Base-by-base conservation (phyloP, 2,113 vertebrate genomes). In the Dolichallabes microphthalmus region DNA sequence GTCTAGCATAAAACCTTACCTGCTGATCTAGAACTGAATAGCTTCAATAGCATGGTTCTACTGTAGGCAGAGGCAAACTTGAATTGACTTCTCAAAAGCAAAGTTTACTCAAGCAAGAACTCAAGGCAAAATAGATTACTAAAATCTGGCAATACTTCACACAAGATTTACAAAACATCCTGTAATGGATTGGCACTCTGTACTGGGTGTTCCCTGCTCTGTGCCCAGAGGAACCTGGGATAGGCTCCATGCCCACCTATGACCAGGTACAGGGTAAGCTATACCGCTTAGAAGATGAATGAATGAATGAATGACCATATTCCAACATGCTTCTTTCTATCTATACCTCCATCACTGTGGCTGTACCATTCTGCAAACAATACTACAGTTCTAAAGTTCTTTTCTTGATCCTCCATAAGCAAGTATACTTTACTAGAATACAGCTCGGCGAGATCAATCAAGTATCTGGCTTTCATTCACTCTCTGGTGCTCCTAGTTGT, bases 21-120 rank as follows among this genome's bases (percentile, higher is more conserved):
- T 55, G 14, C 14, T 9, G 2, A 53, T 77, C n/a, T 57, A 77
- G 8, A 77, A 27, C 25, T 53, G 71, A 19, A 61, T 1, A 32
- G 71, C 39, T 50, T 60, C 75, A 53, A 71, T 30, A 45, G 32
- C 64, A n/a, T 19, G 35, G 39, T 15, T 79, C 22, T 45, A 66
- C n/a, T n/a, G n/a, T n/a, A n/a, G 75, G 82, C 39, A 79, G 63
- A 30, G 50, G 20, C 15, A 69, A 79, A 30, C 53, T 30, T 32
- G 10, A 71, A 39, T 68, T 22, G 6, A n/a, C 77, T 73, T 86
- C 78, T 74, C 78, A 63, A n/a, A 45, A 53, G 74, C n/a, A 60
- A 66, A 15, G 7, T 64, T 83, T 83, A 74, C 78, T 83, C 74
- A 82, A 79, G 71, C 27, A 45, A 63, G 74, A 35, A 79, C 60